Base-by-base conservation (phyloP, 2,888 invertebrate genomes). In the Netelia inedita region DNA sequence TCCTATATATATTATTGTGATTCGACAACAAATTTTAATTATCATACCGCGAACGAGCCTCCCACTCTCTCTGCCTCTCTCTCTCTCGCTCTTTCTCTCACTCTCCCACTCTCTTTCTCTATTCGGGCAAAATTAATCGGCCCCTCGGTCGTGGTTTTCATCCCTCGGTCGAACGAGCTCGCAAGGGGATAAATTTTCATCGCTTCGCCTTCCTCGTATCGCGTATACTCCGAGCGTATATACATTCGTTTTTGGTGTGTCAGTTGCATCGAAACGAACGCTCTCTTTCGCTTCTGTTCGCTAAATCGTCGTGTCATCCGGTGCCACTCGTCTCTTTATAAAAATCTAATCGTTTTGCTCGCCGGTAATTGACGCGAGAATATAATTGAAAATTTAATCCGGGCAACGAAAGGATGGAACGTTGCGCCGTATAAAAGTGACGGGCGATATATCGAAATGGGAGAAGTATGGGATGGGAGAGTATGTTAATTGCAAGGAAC, bases 11-110 rank as follows among this genome's bases (percentile, higher is more conserved):
- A 85, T 86, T 86, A 88, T 87, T 88, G 85, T 88, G 87, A 91
- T 90, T 89, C 88, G 88, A 88, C 88, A 91, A 91, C 90, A 89
- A 91, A 91, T 91, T 91, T 91, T 91, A 91, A 91, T 91, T 90
- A 91, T 91, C 87, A 88, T 89, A 89, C 88, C 89, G 84, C 90
- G 87, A 85, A 79, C 80, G 88, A 84, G 75, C 85, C 35, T 35
- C 35, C 35, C 35, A 35, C 35, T 35, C 35, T 35, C 35, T 35
- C 35, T 35, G 68, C 83, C 87, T 81, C 85, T 71, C 69, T 59
- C 16, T n/a, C 53, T 14, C 14, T 86, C 35, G 5, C 35, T 35
- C 35, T 35, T 6, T 35, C 6, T 35, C 35, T 35, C 35, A n/a
- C 16, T n/a, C 53, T 14, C 14, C 86, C 35, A 6, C 35, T 35